A percentile compares a stretch with the other conserved stretches of the same genome.
phyloP scores from a whole-genome alignment of 2,797 vertebrate genomes.

The Phataginus tricuspis region DNA sequence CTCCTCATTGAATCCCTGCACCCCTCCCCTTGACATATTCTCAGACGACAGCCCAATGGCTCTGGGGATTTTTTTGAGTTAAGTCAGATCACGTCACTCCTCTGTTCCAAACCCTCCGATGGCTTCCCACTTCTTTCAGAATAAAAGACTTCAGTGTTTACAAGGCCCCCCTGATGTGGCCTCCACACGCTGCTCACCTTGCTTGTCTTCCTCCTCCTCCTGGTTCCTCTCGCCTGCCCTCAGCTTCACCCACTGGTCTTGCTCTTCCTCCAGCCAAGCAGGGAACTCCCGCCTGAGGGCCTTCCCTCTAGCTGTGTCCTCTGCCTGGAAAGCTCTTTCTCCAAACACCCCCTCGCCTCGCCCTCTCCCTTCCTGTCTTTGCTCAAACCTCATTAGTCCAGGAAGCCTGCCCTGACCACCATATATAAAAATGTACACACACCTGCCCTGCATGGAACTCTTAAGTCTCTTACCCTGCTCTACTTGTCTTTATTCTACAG shows the following conservation, averaged over 20 bases:
- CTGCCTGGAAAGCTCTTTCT: not conserved
- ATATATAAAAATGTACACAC: not conserved
- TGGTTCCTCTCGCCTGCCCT: not conserved
- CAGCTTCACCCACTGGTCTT: fast-evolving
- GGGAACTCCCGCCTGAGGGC: not conserved
- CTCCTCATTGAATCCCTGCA: not conserved
- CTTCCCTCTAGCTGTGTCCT: not conserved
- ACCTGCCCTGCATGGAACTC: not conserved
- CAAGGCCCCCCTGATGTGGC: not conserved
- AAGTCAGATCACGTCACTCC: not conserved
- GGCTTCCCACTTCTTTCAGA: not conserved
- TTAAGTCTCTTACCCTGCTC: not conserved
- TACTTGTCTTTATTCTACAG: not conserved
- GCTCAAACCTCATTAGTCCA: not conserved
- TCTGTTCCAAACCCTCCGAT: not conserved
- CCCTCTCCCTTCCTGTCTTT: not conserved
- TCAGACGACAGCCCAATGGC: not conserved
- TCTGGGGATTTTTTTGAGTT: not conserved
- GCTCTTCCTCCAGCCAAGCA: not conserved
- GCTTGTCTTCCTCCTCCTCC: not conserved
- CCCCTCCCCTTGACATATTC: not conserved
- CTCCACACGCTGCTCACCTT: fast-evolving
- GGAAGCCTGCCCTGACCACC: not conserved
- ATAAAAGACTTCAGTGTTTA: not conserved
- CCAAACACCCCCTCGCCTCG: not conserved